Evolutionary conservation across 1,140 invertebrate genomes (phyloP), one percentile per base, ranked within the genome.

Genomic region (Vanessa tameamea): DNA sequence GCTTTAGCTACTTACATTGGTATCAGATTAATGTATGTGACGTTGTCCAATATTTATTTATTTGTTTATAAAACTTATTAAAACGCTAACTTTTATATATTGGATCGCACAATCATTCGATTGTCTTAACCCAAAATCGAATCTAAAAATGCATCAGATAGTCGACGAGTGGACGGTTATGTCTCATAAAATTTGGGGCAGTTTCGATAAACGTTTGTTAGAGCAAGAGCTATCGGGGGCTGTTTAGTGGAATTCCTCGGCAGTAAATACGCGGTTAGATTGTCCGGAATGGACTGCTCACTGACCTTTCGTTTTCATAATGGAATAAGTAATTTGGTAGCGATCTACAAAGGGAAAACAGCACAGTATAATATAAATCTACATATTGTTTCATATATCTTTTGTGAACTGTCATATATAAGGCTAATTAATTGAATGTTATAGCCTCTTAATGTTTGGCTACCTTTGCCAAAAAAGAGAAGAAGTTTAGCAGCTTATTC

Each of bases 71-170:
- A 16, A 55, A 20, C 5, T 14, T 59, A 26, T 14, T 1, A 69
- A 73, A 48, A 64, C 75, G 69, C 69, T 50, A 7, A 0, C 51
- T 47, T 64, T 57, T 78, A 15, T 72, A 47, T 73, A 78, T 82
- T 78, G 51, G 4, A 68, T 79, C 85, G 84, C 37, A 16, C 66
- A 0, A 47, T n/a, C 50, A 80, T 20, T 55, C 84, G 76, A 90
- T 88, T 92, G 90, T 92, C 85, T 90, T 89, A 87, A 89, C 87
- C 88, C 78, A 87, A 82, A 87, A 86, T 79, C 81, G 83, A 82
- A 86, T 83, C 83, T 90, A 90, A 92, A 92, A 90, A 92, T 90
- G 90, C 88, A 92, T 92, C 90, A 90, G 90, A 92, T 92, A 90
- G 76, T 78, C 75, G 48, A 47, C 64, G 61, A 80, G 61, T 75